phyloP scores from a whole-genome alignment of 1,140 invertebrate genomes.

The Chymomyza costata region DNA sequence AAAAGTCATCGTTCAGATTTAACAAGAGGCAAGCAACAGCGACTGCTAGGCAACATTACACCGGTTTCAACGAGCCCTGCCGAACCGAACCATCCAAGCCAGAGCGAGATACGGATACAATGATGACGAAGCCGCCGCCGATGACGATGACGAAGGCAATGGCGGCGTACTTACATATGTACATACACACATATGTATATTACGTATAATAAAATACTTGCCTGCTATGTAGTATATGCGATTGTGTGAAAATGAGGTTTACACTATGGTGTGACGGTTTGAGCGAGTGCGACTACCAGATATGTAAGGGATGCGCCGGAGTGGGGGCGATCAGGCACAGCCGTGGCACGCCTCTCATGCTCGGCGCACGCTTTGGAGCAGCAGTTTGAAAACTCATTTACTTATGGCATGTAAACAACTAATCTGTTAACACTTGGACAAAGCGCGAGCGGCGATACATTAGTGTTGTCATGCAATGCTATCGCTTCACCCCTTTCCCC shows the following conservation, averaged over 20 bases:
- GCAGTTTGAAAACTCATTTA: slow-evolving; percentile 72
- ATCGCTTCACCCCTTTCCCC: neutral
- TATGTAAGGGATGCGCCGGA: neutral
- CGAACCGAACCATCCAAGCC: too few relatives aligned
- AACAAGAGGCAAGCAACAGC: slow-evolving; percentile 51
- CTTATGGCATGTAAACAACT: slow-evolving; percentile 74
- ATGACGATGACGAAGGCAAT: slow-evolving; percentile 15
- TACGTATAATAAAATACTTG: neutral
- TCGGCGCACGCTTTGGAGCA: slow-evolving; percentile 28
- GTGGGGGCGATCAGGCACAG: slow-evolving; percentile 1
- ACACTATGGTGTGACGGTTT: neutral
- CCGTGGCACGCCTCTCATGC: slow-evolving; percentile 26
- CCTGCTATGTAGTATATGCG: neutral
- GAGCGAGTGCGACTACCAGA: too few relatives aligned
- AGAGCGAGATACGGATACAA: slow-evolving; percentile 21
- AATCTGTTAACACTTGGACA: slow-evolving; percentile 73
- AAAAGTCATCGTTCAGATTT: slow-evolving; percentile 74
- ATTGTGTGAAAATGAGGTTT: neutral
- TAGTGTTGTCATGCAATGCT: slow-evolving; percentile 22
- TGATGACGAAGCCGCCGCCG: slow-evolving; percentile 12
- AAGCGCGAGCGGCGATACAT: slow-evolving; percentile 55
- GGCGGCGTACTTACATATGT: slow-evolving; percentile 25
- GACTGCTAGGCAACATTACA: slow-evolving; percentile 26
- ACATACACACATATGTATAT: slow-evolving; percentile 1
- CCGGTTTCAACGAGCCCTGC: slow-evolving; percentile 24